phyloP scores from a whole-genome alignment of 2,888 invertebrate genomes.

The Chrysodeixis includens region DNA sequence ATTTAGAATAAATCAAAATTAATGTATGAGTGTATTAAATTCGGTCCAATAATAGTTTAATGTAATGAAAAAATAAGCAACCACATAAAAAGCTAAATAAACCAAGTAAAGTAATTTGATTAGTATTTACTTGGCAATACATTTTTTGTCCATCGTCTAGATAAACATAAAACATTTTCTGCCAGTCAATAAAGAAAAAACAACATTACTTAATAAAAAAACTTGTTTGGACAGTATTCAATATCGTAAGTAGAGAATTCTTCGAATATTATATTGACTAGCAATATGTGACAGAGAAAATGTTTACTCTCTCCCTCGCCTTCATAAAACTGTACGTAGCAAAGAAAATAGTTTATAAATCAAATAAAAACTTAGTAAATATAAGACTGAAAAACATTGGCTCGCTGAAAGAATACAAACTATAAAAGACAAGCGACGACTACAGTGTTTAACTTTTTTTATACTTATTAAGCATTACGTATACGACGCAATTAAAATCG shows the following conservation, averaged over 20 bases:
- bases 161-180: neutral
- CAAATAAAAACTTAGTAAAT: constrained; percentile 49
- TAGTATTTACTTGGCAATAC: too few relatives aligned
- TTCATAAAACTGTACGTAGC: constrained; percentile 39
- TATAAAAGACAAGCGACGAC: constrained; percentile 48
- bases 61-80: too few relatives aligned
- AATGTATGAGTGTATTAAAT: too few relatives aligned
- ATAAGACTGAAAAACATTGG: constrained; percentile 47
- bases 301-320: constrained; percentile 21
- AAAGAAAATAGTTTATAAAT: constrained; percentile 46
- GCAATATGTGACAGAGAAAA: constrained; percentile 12
- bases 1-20: too few relatives aligned
- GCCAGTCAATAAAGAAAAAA: neutral
- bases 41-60: too few relatives aligned
- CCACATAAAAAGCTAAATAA: too few relatives aligned
- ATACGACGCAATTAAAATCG: too few relatives aligned
- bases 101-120: too few relatives aligned
- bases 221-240: neutral
- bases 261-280: constrained; percentile 14
- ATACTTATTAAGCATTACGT: too few relatives aligned
- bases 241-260: neutral
- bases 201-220: neutral
- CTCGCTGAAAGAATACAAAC: constrained; percentile 37
- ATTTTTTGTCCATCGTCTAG: neutral
- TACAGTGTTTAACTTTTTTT: constrained; percentile 58